phyloP scores from a whole-genome alignment of 1,140 invertebrate genomes.

The Tetraneura akinire region DNA sequence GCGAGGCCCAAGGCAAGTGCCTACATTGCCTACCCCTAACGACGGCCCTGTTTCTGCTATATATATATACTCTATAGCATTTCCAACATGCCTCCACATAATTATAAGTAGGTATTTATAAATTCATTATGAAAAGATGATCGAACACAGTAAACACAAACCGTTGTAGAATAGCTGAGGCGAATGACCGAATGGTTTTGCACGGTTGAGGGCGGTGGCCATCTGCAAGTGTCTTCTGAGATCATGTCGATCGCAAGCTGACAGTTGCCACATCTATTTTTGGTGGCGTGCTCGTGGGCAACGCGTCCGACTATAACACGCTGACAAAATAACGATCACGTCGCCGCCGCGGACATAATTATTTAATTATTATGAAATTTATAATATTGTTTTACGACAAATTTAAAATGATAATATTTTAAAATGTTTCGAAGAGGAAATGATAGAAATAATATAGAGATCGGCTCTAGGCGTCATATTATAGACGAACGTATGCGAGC shows the following conservation, averaged over 20 bases:
- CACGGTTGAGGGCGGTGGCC: slow-evolving; percentile 50
- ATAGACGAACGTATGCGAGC: neutral
- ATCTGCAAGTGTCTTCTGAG: slow-evolving; percentile 52
- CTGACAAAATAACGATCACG: too few species aligned
- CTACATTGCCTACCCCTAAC: too few species aligned
- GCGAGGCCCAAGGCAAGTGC: too few species aligned
- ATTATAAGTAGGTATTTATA: neutral
- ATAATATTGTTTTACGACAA: neutral
- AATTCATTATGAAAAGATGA: neutral
- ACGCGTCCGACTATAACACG: neutral
- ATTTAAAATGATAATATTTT: neutral
- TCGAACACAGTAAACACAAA: slow-evolving; percentile 15
- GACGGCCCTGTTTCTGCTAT: too few species aligned
- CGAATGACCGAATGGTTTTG: slow-evolving; percentile 44
- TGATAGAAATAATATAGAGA: too few species aligned
- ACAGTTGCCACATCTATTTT: slow-evolving; percentile 49
- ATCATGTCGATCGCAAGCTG: slow-evolving; percentile 52
- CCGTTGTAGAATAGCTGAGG: slow-evolving; percentile 40
- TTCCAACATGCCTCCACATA: too few species aligned
- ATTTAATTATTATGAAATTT: neutral
- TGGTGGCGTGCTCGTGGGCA: neutral
- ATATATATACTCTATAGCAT: too few species aligned
- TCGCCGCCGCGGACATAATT: neutral
- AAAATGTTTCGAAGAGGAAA: too few species aligned
- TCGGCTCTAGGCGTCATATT: neutral